Evolutionary conservation across 2,888 invertebrate genomes (phyloP).

Genomic region (Biston stratarius): DNA sequence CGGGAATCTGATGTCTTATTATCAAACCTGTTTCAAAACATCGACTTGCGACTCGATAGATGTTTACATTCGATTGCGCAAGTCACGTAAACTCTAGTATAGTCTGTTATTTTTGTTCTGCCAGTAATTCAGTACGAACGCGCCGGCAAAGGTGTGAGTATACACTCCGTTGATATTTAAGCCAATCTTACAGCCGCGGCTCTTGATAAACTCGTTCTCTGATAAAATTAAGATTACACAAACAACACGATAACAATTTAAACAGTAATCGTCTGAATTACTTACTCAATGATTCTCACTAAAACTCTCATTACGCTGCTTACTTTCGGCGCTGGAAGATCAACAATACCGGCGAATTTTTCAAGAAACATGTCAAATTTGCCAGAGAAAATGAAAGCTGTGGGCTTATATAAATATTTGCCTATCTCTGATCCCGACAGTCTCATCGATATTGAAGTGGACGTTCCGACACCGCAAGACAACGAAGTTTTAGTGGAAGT

Average conservation of each 20-base stretch:
- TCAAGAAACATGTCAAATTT: constrained; percentile 50
- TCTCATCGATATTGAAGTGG: constrained; percentile 72
- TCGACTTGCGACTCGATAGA: background rate
- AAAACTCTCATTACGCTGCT: constrained; percentile 33
- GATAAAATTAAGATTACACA: constrained; percentile 18
- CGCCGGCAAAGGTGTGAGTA: background rate
- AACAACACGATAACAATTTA: constrained; percentile 30
- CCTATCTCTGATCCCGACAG: constrained; percentile 70
- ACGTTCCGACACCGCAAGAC: constrained; percentile 60
- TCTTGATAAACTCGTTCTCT: constrained; percentile 24
- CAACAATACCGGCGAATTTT: constrained; percentile 19
- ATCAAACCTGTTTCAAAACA: constrained; percentile 12
- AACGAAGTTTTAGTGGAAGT: constrained; percentile 75
- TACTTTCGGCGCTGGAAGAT: constrained; percentile 18
- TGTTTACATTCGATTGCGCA: constrained; percentile 1
- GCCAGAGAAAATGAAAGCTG: constrained; percentile 76
- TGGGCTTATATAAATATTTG: constrained; percentile 76
- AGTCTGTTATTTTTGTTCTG: background rate
- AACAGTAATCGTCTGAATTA: constrained; percentile 14
- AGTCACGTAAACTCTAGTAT: background rate
- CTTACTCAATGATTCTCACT: constrained; percentile 29
- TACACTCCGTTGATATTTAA: background rate
- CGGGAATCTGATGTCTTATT: background rate
- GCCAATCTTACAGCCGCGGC: background rate
- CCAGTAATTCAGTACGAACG: background rate